These are phyloP conservation scores for Chloromyia formosa DNA, from an alignment of 2,888 invertebrate species.

Conservation along the genomic window DNA sequence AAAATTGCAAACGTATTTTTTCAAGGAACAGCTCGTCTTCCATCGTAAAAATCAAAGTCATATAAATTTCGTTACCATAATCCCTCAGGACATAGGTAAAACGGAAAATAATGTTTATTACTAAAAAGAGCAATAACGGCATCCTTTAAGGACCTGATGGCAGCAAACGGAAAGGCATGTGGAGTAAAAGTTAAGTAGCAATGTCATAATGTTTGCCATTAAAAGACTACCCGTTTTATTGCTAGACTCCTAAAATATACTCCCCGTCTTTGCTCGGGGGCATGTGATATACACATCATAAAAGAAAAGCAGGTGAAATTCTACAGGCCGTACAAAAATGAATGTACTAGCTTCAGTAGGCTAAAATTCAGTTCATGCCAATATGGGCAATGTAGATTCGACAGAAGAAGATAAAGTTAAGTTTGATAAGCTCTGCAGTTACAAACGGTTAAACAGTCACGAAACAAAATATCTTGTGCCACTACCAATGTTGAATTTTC, in stretches of 20 bases:
- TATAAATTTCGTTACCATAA: constrained; percentile 38
- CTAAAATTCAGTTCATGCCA: too few relatives aligned
- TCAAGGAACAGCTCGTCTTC: constrained; percentile 1
- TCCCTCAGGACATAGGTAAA: constrained; percentile 41
- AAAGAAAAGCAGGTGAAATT: constrained; percentile 39
- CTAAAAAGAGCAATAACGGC: constrained; percentile 40
- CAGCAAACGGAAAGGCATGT: not conserved
- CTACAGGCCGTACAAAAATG: constrained; percentile 19
- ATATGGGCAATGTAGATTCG: too few relatives aligned
- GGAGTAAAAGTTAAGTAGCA: constrained; percentile 29
- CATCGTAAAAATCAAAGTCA: constrained; percentile 44
- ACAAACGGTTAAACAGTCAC: too few relatives aligned
- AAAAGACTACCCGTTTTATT: constrained; percentile 40
- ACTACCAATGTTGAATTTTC: too few relatives aligned
- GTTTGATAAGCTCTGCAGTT: too few relatives aligned
- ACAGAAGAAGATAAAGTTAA: too few relatives aligned
- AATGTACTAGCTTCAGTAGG: not conserved
- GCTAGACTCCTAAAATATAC: constrained; percentile 34
- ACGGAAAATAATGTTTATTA: constrained; percentile 43
- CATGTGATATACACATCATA: constrained; percentile 43
- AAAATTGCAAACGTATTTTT: not conserved
- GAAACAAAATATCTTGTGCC: too few relatives aligned
- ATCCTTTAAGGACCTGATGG: constrained; percentile 37
- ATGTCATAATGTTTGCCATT: constrained; percentile 36
- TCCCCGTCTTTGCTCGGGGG: not conserved